Base-by-base conservation (phyloP, 2,797 vertebrate species). In the Loris lydekkerianus region DNA sequence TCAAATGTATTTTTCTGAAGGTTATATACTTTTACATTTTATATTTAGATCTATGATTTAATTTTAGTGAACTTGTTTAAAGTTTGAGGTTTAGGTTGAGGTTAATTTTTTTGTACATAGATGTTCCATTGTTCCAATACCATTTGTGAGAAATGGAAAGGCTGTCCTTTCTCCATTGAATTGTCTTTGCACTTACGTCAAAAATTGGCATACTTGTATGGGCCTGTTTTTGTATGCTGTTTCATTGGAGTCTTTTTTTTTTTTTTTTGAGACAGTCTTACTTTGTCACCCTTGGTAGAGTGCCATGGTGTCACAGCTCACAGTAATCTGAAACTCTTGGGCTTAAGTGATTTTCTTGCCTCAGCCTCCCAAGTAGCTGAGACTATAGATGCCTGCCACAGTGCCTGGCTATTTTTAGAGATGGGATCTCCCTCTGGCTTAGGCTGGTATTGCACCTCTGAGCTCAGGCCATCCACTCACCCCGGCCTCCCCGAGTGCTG, bases 21-120 rank as follows among this genome's bases (percentile, higher is more conserved):
- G 49, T 87, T 80, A 53, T 25, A 43, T 75, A 27, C 69, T 73
- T 94, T 96, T 86, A 67, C 23, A 2, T 83, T 85, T 92, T 87
- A 40, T 10, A 80, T 69, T 72, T 93, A 91, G 56, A 69, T 40
- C 29, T 93, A 7, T 85, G 31, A 81, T 61, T 17, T 85, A 70
- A 88, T 91, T 94, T 80, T 40, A 69, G 53, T 94, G 31, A 93
- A 63, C 34, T 70, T 89, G 10, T 61, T 85, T 91, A 82, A 95
- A 18, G 10, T 88, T 14, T 84, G 49, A 77, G 21, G 43, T 91
- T 84, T 88, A 80, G 60, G 27, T 91, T 21, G 31, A 85, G 53
- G 43, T 85, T 31, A 60, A 4, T 67, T 94, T 65, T 65, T 77
- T 93, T 65, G 37, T 88, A 46, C 60, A 27, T 92, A 6, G 21